Evolutionary conservation across 2,888 invertebrate genomes (phyloP).

Genomic region (Harpagoxenus sublaevis): DNA sequence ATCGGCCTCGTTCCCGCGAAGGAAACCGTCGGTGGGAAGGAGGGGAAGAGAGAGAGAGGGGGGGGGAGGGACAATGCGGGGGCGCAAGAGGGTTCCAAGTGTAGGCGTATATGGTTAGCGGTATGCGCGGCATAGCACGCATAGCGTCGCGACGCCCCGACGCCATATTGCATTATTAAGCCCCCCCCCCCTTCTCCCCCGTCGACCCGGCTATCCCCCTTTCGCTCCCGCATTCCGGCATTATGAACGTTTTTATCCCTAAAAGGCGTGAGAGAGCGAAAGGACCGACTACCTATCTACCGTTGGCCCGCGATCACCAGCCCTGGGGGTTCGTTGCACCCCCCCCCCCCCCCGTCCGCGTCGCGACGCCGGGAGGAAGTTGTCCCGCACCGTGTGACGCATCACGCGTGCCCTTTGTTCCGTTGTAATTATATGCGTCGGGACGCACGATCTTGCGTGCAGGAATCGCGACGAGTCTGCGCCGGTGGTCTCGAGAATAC

Average conservation of each 20-base stretch:
- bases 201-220: conserved; percentile 44
- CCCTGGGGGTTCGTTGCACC: conserved; percentile 41
- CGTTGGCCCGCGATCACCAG: conserved; percentile 35
- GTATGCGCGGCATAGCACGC: conserved; percentile 85
- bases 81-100: conserved; percentile 57
- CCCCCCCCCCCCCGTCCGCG: too few relatives aligned
- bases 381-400: not conserved
- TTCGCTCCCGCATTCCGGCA: conserved; percentile 83
- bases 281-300: conserved; percentile 7
- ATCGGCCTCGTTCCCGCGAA: conserved; percentile 37
- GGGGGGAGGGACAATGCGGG: conserved; percentile 44
- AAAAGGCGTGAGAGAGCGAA: conserved; percentile 65
- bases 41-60: conserved; percentile 30
- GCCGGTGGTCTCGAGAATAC: not conserved
- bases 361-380: not conserved
- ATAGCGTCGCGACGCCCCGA: conserved; percentile 84
- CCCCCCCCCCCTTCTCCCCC: conserved; percentile 67
- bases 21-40: not conserved
- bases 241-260: conserved; percentile 85
- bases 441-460: not conserved
- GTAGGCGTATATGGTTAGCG: conserved; percentile 83
- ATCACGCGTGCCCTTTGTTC: conserved; percentile 7
- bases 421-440: not conserved
- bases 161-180: conserved; percentile 86
- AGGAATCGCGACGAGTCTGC: not conserved